Evolutionary conservation across 2,113 vertebrate genomes (phyloP).

Genomic region (Campylomormyrus numenius): DNA sequence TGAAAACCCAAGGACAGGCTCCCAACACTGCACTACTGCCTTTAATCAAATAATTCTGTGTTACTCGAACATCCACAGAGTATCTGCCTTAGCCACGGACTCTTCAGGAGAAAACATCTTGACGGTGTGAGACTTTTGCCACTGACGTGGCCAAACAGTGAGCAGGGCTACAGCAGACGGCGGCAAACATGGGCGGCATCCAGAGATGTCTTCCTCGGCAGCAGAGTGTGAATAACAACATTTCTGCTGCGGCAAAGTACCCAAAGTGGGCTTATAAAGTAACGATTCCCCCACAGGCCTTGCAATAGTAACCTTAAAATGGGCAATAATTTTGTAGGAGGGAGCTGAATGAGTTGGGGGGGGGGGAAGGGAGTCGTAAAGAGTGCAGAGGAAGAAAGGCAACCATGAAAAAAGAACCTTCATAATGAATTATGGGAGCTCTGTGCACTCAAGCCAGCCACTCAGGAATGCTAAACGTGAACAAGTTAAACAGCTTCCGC

Average conservation of each 20-base stretch:
- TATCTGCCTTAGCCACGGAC: background rate
- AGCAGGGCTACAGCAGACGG: background rate
- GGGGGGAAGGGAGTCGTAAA: background rate
- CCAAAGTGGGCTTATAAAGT: background rate
- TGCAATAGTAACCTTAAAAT: background rate
- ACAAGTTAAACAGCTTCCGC: background rate
- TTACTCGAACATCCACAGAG: background rate
- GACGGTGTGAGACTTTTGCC: background rate
- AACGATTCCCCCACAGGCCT: background rate
- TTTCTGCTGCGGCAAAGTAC: background rate
- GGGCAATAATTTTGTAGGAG: background rate
- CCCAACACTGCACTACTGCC: background rate
- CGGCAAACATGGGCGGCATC: background rate
- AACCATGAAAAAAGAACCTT: background rate
- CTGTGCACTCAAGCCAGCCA: background rate
- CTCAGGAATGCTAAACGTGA: background rate
- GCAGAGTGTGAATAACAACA: background rate
- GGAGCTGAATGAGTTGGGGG: background rate
- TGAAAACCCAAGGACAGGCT: background rate
- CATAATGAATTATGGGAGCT: conserved; percentile 3
- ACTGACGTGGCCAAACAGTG: background rate
- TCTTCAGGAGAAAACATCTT: background rate
- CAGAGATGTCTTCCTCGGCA: background rate
- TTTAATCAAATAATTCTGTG: background rate
- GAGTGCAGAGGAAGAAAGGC: background rate